phyloP scores from a whole-genome alignment of 64 coral and sea anemone species.

The Catalaphyllia jardinei region DNA sequence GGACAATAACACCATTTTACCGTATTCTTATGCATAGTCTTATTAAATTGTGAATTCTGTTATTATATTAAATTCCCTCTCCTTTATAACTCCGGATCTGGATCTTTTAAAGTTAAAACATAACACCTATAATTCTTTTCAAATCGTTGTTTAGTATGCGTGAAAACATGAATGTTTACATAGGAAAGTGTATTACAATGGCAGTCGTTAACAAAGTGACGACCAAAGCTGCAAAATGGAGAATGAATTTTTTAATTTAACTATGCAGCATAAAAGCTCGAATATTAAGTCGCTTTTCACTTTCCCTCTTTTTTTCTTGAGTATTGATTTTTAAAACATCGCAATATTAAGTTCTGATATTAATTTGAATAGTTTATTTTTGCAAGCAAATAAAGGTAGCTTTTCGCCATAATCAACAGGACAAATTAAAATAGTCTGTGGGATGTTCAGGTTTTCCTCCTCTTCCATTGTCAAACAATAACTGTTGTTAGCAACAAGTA shows the following conservation, averaged over 20 bases:
- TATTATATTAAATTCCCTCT: too few relatives aligned
- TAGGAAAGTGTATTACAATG: constrained; percentile 10
- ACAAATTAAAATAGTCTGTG: background rate
- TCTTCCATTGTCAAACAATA: background rate
- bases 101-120: background rate
- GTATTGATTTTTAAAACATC: background rate
- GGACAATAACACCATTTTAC: too few relatives aligned
- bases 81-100: background rate
- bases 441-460: background rate
- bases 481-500: background rate
- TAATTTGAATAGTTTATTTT: constrained; percentile 2
- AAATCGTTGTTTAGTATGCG: background rate
- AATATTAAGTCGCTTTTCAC: too few relatives aligned
- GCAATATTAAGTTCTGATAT: background rate
- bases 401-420: background rate
- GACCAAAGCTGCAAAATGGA: background rate
- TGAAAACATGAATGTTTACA: background rate
- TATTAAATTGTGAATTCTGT: too few relatives aligned
- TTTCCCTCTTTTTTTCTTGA: background rate
- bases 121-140: background rate
- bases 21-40: too few relatives aligned
- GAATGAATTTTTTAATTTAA: background rate
- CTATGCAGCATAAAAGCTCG: too few relatives aligned
- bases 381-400: background rate
- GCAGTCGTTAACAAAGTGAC: background rate